Base-by-base conservation (phyloP, 1,140 invertebrate species). In the Macrobrachium rosenbergii region DNA sequence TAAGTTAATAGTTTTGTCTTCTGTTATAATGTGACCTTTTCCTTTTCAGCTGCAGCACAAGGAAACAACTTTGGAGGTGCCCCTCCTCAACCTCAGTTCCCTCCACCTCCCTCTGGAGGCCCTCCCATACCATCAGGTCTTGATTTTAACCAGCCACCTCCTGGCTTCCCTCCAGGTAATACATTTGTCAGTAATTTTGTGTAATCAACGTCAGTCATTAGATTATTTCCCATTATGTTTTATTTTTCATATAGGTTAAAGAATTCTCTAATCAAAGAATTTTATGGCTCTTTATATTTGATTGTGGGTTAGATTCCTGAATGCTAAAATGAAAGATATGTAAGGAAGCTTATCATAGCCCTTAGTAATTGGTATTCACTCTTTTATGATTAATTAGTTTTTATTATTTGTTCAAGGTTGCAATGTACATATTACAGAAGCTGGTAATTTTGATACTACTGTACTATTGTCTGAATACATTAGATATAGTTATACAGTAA, bases 111-210 rank as follows among this genome's bases (percentile, higher is more conserved):
- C 64, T 62, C 87, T 45, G 80, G 75, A 17, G 88, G 84, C 43
- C 88, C 75, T 6, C 67, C 69, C 59, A 82, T 69, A 21, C 88
- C 89, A 28, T 89, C 84, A 59, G 80, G 88, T 19, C 90, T 92
- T 19, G 93, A 94, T 90, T 93, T 94, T 83, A 93, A 92, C 91
- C 94, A 94, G 82, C 94, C 94, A 64, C 94, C 94, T 0, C 92
- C 93, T 43, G 93, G 92, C 0, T 89, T 90, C 75, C 91, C 91
- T 52, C 90, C 91, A 75, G 91, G 89, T 89, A 87, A 45, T 17
- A 59, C 88, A 8, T 10, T 19, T 17, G 2, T 52, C 16, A 5
- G 10, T 67, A 43, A 6, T 28, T 23, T 23, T 72, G 0, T 72
- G n/a, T 19, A 5, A 5, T n/a, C 5, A 1, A n/a, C 5, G 0